Base-by-base conservation (phyloP, 2,113 vertebrate species). In the Nannobrachium achirus region DNA sequence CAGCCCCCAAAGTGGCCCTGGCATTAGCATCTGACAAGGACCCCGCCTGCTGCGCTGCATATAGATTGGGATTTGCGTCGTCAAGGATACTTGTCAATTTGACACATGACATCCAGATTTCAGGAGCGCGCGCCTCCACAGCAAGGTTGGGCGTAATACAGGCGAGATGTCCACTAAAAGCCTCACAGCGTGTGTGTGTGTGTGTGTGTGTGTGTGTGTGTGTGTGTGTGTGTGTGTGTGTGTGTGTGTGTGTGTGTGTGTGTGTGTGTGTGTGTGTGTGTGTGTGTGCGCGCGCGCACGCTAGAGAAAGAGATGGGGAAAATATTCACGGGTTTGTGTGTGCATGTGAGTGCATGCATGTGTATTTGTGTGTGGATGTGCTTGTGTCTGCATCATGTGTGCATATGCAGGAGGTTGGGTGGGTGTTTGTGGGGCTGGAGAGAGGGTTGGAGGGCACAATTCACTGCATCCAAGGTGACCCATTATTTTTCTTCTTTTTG, bases 21-120 rank as follows among this genome's bases (percentile, higher is more conserved):
- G 75, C 71, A 89, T 92, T 88, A 90, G 84, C 82, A 86, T 88
- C 75, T 89, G 85, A 87, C 88, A 85, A 86, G 86, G 91, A 87
- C 84, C 56, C 67, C 8, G 83, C 75, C 79, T 80, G 87, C 80
- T 63, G 57, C 13, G 49, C 78, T 68, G 84, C 84, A 88, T 90
- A 90, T 87, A 89, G 89, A 91, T 89, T 77, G 75, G 81, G 80
- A 82, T 84, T 86, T 85, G 76, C 81, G 88, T 91, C 88, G 87
- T 91, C 86, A 86, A 89, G 83, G 88, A 85, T 87, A 85, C 85
- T 87, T 86, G 89, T 89, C 89, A 92, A 69, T 71, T 51, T 4
- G 74, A 78, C 53, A 71, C 79, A 68, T 88, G 89, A 89, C 87
- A 87, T 85, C 74, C 75, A 84, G 86, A 89, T 85, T 86, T 85